Base-by-base conservation (phyloP, 1,140 invertebrate genomes). In the Philaenus spumarius region DNA sequence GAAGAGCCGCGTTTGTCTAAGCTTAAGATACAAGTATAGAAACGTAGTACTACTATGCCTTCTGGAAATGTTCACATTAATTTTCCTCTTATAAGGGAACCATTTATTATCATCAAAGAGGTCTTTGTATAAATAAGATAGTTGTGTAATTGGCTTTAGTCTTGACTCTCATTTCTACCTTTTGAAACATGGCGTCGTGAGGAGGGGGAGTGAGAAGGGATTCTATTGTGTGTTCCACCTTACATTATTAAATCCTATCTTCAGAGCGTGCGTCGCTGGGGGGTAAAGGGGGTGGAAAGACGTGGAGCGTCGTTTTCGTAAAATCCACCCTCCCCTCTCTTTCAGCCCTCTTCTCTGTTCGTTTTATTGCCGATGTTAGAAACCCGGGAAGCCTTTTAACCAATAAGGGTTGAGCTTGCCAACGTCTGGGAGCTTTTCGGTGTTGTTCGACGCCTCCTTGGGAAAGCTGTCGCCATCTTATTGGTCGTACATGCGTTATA, bases 191-290 rank as follows among this genome's bases (percentile, higher is more conserved):
- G 56, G 56, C 56, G 55, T 47, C 55, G 45, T 11, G 20, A 14
- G 19, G 15, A 40, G 12, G 34, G 55, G n/a, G 20, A 24, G 37
- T 20, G 12, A 43, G 42, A n/a, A 39, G 23, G 19, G 46, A 22
- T 15, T 23, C 23, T 26, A 46, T 26, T 34, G 23, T 58, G 35
- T 58, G 56, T 58, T 58, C 56, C 56, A 58, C 56, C 56, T 58
- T 58, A 51, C 56, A 58, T 58, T 58, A 58, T 58, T 58, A 58
- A 58, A 51, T 58, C 56, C 45, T 51, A 58, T 58, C 56, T 58
- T 46, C 34, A 45, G 55, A 48, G 45, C 23, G 26, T 26, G 48
- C 17, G 48, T 34, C 17, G 24, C 23, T 22, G 48, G 12, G 48
- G 24, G 48, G 17, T 51, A 30, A 30, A 30, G 26, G 45, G 56